Conservation (phyloP, 1,140 invertebrate species). For the Plodia interpunctella region DNA sequence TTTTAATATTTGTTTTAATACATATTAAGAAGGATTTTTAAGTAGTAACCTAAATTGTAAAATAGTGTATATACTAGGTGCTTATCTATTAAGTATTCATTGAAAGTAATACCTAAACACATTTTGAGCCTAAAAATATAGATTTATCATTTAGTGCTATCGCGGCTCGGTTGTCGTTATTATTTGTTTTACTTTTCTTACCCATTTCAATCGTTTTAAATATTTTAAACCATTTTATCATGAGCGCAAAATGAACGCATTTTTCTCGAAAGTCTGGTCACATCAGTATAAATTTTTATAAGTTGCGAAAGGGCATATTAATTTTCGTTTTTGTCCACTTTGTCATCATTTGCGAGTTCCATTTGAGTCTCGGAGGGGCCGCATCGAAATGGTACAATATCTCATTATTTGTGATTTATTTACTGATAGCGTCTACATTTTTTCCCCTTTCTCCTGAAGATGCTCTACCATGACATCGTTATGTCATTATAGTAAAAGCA, state of each 20-base stretch:
- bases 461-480: neutral
- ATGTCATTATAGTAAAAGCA: constrained; percentile 7
- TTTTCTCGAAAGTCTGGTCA: neutral
- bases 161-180: too few relatives aligned
- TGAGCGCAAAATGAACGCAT: neutral
- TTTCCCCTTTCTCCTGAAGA: constrained; percentile 16
- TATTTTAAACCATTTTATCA: neutral
- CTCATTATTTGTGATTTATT: constrained; percentile 63
- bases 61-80: too few relatives aligned
- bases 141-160: too few relatives aligned
- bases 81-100: too few relatives aligned
- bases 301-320: constrained; percentile 30
- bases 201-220: neutral
- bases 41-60: too few relatives aligned
- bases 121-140: too few relatives aligned
- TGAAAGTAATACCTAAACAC: too few relatives aligned
- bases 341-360: constrained; percentile 45
- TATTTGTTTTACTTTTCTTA: too few relatives aligned
- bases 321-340: constrained; percentile 46
- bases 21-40: too few relatives aligned
- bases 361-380: constrained; percentile 38
- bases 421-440: constrained; percentile 44
- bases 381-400: constrained; percentile 45
- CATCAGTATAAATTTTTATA: constrained; percentile 8
- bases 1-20: too few relatives aligned